A percentile compares a stretch with the other conserved stretches of the same genome.
phyloP scores from a whole-genome alignment of 2,888 invertebrate genomes.

The Napeogenes sylphis region DNA sequence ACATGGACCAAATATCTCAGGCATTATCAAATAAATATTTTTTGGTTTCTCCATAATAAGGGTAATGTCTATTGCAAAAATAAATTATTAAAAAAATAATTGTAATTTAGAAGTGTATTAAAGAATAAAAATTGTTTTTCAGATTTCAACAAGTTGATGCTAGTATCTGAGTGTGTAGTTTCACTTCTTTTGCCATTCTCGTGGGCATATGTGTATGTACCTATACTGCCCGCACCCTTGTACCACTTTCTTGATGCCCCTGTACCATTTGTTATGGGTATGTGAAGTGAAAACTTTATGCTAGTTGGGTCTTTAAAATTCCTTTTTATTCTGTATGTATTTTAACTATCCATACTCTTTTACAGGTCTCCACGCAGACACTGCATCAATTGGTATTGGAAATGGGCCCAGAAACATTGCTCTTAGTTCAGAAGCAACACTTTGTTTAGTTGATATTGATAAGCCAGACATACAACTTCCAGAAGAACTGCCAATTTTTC shows the following conservation, averaged over 20 bases:
- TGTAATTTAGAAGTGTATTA: neutral
- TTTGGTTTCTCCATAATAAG: too few species aligned
- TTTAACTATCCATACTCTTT: neutral
- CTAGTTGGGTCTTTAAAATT: neutral
- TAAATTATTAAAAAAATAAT: too few species aligned
- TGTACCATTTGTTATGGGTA: constrained; percentile 99
- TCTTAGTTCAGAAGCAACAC: constrained; percentile 87
- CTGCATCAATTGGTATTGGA: constrained; percentile 59
- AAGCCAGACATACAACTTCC: constrained; percentile 94
- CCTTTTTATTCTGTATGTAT: too few species aligned
- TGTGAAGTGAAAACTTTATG: constrained; percentile 11
- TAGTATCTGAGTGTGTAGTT: constrained; percentile 96
- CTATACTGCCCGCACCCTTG: constrained; percentile 95
- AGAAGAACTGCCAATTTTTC: constrained; percentile 96
- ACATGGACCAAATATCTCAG: too few species aligned
- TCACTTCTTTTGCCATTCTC: constrained; percentile 94
- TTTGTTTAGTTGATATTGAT: constrained; percentile 98
- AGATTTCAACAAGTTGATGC: constrained; percentile 97
- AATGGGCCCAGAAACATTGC: constrained; percentile 76
- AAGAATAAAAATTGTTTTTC: constrained; percentile 40
- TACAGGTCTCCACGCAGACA: constrained; percentile 80
- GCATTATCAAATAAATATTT: too few species aligned
- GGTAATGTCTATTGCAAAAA: too few species aligned
- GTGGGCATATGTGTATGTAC: constrained; percentile 99
- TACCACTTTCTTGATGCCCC: constrained; percentile 99